Evolutionary conservation across 2,113 vertebrate genomes (phyloP).

Genomic region (Rutilus rutilus): DNA sequence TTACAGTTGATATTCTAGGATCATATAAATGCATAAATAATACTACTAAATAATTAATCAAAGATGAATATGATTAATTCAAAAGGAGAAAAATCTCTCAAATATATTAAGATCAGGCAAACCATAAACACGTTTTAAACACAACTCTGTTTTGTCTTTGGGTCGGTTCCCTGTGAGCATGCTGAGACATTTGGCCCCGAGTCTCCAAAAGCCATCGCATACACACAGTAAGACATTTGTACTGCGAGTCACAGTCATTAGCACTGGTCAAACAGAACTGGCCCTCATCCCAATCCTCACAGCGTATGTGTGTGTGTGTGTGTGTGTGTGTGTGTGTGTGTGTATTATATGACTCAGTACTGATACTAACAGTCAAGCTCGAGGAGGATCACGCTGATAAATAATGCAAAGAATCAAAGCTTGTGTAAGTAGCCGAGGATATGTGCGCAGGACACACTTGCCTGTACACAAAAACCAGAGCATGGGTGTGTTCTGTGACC

Average conservation of each 20-base stretch:
- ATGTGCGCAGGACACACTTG: not conserved
- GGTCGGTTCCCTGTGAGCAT: not conserved
- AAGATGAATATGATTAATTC: not conserved
- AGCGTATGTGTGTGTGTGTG: constrained; percentile 56
- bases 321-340: constrained; percentile 50
- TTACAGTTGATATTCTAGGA: too few species aligned
- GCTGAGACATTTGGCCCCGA: constrained; percentile 1
- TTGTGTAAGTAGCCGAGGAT: constrained; percentile 17
- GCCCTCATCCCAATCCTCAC: constrained; percentile 59
- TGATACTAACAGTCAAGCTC: constrained; percentile 1
- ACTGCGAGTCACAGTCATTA: constrained; percentile 73
- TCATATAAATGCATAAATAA: too few species aligned
- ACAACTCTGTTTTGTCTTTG: constrained; percentile 16
- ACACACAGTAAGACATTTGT: constrained; percentile 62
- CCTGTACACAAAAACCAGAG: constrained; percentile 3
- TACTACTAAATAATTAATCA: not conserved
- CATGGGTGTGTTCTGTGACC: constrained; percentile 22
- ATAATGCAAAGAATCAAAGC: constrained; percentile 28
- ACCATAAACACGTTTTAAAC: not conserved
- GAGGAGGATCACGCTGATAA: constrained; percentile 21
- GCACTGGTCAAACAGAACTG: constrained; percentile 67
- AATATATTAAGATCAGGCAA: not conserved
- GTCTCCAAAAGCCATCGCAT: constrained; percentile 10
- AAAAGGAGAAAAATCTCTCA: not conserved
- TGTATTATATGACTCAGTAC: constrained; percentile 4